Evolutionary conservation across 1,140 invertebrate species (phyloP).

Genomic region (Vanessa atalanta): DNA sequence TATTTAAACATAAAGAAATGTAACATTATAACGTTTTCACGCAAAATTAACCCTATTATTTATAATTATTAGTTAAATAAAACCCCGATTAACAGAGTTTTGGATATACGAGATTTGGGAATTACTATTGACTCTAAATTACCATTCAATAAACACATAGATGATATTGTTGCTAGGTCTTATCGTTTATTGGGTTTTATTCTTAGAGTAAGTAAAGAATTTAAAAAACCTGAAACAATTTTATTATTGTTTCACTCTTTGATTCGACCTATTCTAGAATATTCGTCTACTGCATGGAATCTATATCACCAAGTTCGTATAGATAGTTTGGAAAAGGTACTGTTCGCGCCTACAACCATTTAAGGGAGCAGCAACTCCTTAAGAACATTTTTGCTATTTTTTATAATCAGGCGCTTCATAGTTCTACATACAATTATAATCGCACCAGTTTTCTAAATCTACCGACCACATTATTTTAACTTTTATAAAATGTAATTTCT

Average conservation of each 20-base stretch:
- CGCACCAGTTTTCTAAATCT: too few relatives aligned
- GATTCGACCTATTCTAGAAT: not conserved
- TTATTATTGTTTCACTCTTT: constrained; percentile 5
- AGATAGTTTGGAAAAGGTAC: too few relatives aligned
- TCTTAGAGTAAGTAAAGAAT: constrained; percentile 12
- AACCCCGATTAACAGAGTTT: constrained; percentile 7
- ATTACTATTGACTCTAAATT: constrained; percentile 14
- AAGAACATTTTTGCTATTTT: too few relatives aligned
- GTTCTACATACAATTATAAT: too few relatives aligned
- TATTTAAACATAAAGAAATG: constrained; percentile 2
- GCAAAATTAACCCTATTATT: not conserved
- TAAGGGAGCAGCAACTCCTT: too few relatives aligned
- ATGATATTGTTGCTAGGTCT: not conserved
- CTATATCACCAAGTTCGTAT: not conserved
- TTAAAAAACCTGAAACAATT: constrained; percentile 12
- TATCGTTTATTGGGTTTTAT: not conserved
- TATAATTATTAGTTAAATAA: constrained; percentile 11
- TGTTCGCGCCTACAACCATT: too few relatives aligned
- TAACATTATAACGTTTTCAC: too few relatives aligned
- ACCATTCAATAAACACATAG: constrained; percentile 3
- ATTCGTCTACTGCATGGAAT: constrained; percentile 3
- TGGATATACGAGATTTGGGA: constrained; percentile 8
- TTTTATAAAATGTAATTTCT: too few relatives aligned
- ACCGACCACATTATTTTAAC: too few relatives aligned
- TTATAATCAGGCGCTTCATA: too few relatives aligned